phyloP scores from a whole-genome alignment of 2,888 invertebrate genomes.

The Electrophaes corylata region DNA sequence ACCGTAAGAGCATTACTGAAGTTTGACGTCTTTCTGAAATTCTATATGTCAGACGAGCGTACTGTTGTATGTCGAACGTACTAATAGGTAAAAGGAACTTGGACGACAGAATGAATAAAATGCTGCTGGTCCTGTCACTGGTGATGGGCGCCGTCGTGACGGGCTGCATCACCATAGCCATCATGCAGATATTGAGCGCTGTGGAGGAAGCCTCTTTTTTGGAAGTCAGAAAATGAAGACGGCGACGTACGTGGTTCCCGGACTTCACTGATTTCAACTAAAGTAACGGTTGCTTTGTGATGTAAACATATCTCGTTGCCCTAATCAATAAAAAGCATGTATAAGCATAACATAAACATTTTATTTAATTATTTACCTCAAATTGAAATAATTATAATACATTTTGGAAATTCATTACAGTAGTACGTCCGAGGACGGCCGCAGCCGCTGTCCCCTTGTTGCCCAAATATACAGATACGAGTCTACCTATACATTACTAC shows the following conservation, averaged over 20 bases:
- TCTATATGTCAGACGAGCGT: neutral
- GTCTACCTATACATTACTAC: slow-evolving; percentile 32
- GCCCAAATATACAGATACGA: slow-evolving; percentile 58
- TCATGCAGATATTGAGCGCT: slow-evolving; percentile 55
- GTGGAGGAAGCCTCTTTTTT: too few species aligned
- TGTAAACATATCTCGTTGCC: neutral
- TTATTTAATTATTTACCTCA: slow-evolving; percentile 77
- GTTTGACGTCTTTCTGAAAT: too few species aligned
- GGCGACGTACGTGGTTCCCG: neutral
- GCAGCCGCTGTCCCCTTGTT: slow-evolving; percentile 39
- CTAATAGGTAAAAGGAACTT: neutral
- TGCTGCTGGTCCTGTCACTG: slow-evolving; percentile 55
- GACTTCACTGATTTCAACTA: too few species aligned
- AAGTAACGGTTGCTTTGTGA: neutral
- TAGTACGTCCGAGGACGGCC: slow-evolving; percentile 15
- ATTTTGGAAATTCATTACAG: slow-evolving; percentile 53
- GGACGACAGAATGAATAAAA: slow-evolving; percentile 49
- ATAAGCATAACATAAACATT: slow-evolving; percentile 79
- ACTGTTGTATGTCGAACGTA: neutral
- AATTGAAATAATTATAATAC: slow-evolving; percentile 75
- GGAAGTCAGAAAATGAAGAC: neutral
- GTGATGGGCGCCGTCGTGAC: slow-evolving; percentile 62
- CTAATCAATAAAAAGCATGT: slow-evolving; percentile 45
- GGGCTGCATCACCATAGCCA: slow-evolving; percentile 49
- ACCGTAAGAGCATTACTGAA: too few species aligned